Evolutionary conservation across 2,113 vertebrate genomes (phyloP).

Genomic region (Tor tambroides): DNA sequence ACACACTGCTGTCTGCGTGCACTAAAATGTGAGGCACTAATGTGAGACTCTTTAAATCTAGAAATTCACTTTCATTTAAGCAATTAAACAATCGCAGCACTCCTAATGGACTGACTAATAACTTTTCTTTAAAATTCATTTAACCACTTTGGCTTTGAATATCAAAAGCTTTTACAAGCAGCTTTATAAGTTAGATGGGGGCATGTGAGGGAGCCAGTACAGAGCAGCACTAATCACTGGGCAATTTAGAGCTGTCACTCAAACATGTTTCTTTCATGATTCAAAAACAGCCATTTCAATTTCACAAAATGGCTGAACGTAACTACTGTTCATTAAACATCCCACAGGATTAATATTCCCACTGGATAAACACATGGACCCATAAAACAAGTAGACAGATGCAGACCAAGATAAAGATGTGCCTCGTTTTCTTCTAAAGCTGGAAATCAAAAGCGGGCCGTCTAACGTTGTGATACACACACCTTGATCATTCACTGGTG

Average conservation of each 20-base stretch:
- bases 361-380: background rate
- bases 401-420: background rate
- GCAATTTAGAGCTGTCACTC: constrained; percentile 31
- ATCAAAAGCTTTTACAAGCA: background rate
- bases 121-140: constrained; percentile 14
- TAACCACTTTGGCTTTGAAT: background rate
- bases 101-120: constrained; percentile 27
- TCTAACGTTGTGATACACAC: background rate
- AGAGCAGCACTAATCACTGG: background rate
- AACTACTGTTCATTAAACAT: constrained; percentile 10
- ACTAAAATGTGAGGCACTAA: background rate
- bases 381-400: background rate
- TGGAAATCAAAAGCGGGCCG: background rate
- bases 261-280: background rate
- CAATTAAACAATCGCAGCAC: constrained; percentile 4
- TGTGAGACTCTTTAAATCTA: background rate
- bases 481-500: background rate
- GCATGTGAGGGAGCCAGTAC: background rate
- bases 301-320: background rate
- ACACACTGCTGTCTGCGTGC: background rate
- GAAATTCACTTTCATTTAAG: constrained; percentile 8
- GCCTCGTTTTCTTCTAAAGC: background rate
- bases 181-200: background rate
- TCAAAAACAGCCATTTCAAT: background rate
- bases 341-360: background rate